A percentile compares a stretch with the other conserved stretches of the same genome.
These are phyloP conservation scores for Sebastes schlegelii DNA, from an alignment of 2,113 vertebrate species.

Conservation along the genomic window DNA sequence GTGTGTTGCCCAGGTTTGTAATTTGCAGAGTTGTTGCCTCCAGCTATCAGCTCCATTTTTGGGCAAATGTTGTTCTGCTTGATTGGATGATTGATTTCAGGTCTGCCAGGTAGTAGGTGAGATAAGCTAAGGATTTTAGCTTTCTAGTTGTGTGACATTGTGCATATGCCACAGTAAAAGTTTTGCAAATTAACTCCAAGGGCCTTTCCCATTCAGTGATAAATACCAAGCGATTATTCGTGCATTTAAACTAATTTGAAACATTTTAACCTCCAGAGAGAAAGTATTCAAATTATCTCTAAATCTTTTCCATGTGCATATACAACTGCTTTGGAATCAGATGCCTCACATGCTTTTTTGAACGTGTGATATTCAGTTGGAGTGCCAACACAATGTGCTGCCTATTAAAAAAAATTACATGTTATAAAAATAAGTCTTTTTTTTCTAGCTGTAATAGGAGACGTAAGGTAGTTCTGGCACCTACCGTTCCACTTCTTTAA, in stretches of 20 bases:
- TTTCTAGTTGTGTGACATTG: conserved; percentile 24
- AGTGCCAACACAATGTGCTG: conserved; percentile 17
- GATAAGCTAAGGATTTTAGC: conserved; percentile 33
- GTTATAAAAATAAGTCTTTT: too few species aligned
- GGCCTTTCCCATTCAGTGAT: conserved; percentile 7
- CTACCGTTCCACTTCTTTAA: background rate
- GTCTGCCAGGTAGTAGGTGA: conserved; percentile 30
- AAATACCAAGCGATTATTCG: background rate
- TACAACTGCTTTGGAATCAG: conserved; percentile 11
- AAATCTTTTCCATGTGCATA: background rate
- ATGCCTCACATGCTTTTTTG: background rate
- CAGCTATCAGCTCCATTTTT: conserved; percentile 52
- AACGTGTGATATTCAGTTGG: conserved; percentile 10
- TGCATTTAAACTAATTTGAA: conserved; percentile 6
- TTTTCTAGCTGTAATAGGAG: conserved; percentile 7
- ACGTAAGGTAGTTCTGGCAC: background rate
- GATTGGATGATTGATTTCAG: conserved; percentile 63
- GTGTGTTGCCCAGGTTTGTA: conserved; percentile 52
- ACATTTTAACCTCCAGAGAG: background rate
- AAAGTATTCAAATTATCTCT: background rate
- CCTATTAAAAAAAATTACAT: conserved; percentile 1
- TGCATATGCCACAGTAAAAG: conserved; percentile 15
- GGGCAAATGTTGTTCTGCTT: conserved; percentile 55
- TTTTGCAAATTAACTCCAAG: conserved; percentile 26
- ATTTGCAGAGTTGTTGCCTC: conserved; percentile 56